phyloP scores from a whole-genome alignment of 2,113 vertebrate genomes.

The Jacana jacana region DNA sequence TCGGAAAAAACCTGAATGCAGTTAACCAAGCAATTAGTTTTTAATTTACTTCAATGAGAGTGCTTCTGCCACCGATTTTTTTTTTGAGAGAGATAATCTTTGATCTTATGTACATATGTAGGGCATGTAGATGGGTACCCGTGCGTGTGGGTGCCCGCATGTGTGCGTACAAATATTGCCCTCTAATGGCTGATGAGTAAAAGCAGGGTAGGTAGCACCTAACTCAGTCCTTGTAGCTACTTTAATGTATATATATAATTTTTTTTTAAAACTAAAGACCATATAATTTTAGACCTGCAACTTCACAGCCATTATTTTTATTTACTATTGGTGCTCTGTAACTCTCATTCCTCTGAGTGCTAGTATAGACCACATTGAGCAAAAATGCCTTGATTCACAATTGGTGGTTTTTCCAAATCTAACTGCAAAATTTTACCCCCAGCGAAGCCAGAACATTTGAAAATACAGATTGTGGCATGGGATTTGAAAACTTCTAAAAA shows the following conservation, averaged over 20 bases:
- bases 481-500: neutral
- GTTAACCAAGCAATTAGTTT: neutral
- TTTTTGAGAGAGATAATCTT: neutral
- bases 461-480: neutral
- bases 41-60: neutral
- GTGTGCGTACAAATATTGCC: conserved; percentile 31
- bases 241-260: neutral
- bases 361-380: neutral
- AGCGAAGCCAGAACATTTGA: neutral
- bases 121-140: neutral
- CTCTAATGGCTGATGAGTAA: conserved; percentile 27
- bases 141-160: neutral
- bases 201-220: neutral
- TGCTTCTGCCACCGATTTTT: neutral
- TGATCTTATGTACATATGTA: neutral
- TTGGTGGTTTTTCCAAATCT: neutral
- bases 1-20: neutral
- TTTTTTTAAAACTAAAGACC: neutral
- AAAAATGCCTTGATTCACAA: neutral
- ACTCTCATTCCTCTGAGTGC: neutral
- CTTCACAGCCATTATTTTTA: accelerated
- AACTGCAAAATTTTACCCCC: neutral
- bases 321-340: neutral
- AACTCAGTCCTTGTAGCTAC: neutral
- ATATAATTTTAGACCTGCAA: neutral